These are phyloP conservation scores for Athalia cordata DNA, from an alignment of 2,888 invertebrate genomes.

Conservation along the genomic window DNA sequence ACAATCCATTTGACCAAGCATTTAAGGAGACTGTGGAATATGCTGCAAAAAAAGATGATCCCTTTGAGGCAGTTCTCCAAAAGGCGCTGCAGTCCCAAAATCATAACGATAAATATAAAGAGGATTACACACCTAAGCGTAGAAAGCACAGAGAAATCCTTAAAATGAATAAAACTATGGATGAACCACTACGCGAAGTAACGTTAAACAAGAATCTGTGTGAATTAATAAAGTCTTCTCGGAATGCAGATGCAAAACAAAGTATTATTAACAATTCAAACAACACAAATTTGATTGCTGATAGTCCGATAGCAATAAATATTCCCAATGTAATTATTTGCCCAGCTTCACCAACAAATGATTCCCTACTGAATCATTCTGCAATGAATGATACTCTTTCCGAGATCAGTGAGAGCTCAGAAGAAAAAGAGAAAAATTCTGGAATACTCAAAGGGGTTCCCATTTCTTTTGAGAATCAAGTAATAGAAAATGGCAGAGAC, in stretches of 20 bases:
- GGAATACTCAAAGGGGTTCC: slow-evolving; percentile 47
- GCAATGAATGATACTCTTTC: slow-evolving; percentile 64
- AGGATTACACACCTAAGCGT: slow-evolving; percentile 53
- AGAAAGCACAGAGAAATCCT: slow-evolving; percentile 48
- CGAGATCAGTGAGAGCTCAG: slow-evolving; percentile 49
- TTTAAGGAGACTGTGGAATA: slow-evolving; percentile 64
- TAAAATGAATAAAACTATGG: slow-evolving; percentile 61
- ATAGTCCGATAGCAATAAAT: slow-evolving; percentile 16
- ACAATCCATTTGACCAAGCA: slow-evolving; percentile 68
- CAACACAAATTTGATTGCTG: slow-evolving; percentile 47
- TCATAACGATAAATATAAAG: slow-evolving; percentile 46
- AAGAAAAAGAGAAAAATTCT: slow-evolving; percentile 48
- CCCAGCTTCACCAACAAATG: slow-evolving; percentile 40
- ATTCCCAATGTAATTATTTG: slow-evolving; percentile 37
- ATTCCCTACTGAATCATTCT: slow-evolving; percentile 65
- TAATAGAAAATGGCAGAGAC: background rate
- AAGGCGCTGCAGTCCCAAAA: slow-evolving; percentile 54
- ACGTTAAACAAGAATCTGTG: slow-evolving; percentile 22
- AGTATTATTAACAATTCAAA: slow-evolving; percentile 46
- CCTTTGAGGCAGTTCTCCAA: slow-evolving; percentile 65
- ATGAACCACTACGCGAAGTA: slow-evolving; percentile 52
- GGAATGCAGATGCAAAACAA: slow-evolving; percentile 22
- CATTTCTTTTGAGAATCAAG: slow-evolving; percentile 42
- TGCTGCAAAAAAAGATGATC: slow-evolving; percentile 64
- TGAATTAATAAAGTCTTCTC: background rate